Percentiles rank a stretch among this genome's conserved stretches.
Conservation (phyloP, 2,888 invertebrate genomes). For the Tipula vernalis region DNA sequence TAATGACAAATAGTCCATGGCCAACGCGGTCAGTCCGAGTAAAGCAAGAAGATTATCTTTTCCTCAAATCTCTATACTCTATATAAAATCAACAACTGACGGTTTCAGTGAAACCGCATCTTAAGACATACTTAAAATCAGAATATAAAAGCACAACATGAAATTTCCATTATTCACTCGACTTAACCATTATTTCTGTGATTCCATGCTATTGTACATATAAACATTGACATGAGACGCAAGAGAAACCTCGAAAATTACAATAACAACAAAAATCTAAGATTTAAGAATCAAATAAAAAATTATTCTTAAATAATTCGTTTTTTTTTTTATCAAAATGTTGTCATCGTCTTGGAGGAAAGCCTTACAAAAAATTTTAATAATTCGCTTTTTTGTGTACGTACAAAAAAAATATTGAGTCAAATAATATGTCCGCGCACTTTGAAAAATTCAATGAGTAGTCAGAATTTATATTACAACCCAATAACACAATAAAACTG, state of each 20-base stretch:
- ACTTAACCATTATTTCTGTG: neutral
- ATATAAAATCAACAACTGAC: neutral
- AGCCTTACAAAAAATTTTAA: neutral
- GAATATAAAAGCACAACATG: neutral
- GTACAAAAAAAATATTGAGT: neutral
- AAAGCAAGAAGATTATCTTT: too few species aligned
- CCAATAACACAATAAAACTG: neutral
- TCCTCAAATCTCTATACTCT: too few species aligned
- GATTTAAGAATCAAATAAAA: neutral
- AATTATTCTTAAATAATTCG: neutral
- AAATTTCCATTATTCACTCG: neutral
- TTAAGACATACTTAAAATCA: neutral
- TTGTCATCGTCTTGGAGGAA: neutral
- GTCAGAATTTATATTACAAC: neutral
- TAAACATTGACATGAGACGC: neutral
- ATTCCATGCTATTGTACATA: neutral
- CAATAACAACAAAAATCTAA: neutral
- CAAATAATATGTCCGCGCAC: neutral
- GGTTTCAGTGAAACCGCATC: neutral
- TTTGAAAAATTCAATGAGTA: neutral
- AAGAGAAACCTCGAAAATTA: neutral
- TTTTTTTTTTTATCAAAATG: neutral
- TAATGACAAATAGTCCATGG: too few species aligned
- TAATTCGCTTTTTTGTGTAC: neutral
- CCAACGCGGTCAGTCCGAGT: neutral